Base-by-base conservation (phyloP, 2,113 vertebrate genomes). In the Pseudorasbora parva region DNA sequence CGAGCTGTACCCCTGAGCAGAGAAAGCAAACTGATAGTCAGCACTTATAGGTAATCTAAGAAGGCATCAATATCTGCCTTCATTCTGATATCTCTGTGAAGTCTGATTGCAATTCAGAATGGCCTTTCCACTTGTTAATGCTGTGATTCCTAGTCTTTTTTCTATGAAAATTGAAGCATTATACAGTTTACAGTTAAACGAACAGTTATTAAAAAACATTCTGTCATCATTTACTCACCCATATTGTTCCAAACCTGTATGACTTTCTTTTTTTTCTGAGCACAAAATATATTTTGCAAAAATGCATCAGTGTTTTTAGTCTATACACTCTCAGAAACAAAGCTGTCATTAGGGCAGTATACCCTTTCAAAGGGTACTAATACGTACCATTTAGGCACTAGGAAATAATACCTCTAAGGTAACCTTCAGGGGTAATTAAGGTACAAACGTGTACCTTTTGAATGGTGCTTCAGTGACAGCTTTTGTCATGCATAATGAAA, bases 1-100 rank as follows among this genome's bases (percentile, higher is more conserved):
- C 11, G 51, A 76, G 78, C 66, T 11, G 4, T 69, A 54, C 41
- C 69, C 30, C 73, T 57, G 71, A 72, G 72, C 43, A 12, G 43
- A 71, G 79, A 74, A 80, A 68, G 84, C 71, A 83, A 76, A 80
- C 60, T 8, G 41, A 83, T 49, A 85, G 84, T 83, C 84, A 87
- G 81, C 86, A 85, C 86, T 85, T 81, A 85, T 60, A 25, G 54
- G 84, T 85, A 87, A 83, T 74, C 57, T 69, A 45, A 87, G 75
- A 23, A 76, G 81, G 51, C 41, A 66, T 76, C 66, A 74, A 83
- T 85, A 83, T 85, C 84, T 51, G 73, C 59, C 41, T 84, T 84
- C 37, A 4, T 66, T 78, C 37, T 62, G 73, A 64, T 49, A 66
- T 73, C 51, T 66, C 56, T 76, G 64, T 66, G 74, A 79, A 57